phyloP scores from a whole-genome alignment of 2,113 vertebrate species.

The Ceratotherium simum region DNA sequence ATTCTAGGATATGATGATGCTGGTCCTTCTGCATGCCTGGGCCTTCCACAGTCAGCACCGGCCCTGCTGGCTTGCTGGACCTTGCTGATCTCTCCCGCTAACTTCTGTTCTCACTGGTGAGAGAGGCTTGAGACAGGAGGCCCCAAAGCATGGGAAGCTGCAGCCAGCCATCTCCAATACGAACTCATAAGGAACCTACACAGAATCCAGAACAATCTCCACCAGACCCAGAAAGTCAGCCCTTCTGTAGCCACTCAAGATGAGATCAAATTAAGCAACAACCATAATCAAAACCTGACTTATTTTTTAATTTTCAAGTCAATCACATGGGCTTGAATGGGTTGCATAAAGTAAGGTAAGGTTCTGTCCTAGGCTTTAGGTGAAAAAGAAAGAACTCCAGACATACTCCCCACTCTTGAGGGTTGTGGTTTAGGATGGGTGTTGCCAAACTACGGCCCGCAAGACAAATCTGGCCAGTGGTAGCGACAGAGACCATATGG shows the following conservation, averaged over 20 bases:
- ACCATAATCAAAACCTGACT: neutral
- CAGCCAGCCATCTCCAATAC: neutral
- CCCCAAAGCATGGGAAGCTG: neutral
- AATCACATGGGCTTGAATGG: neutral
- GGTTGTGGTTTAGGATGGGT: neutral
- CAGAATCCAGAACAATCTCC: neutral
- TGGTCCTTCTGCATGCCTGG: neutral
- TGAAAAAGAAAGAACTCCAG: neutral
- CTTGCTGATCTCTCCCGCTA: neutral
- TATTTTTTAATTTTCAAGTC: constrained; percentile 3
- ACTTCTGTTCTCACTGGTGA: neutral
- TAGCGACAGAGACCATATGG: neutral
- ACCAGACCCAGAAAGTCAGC: neutral
- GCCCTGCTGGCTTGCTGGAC: neutral
- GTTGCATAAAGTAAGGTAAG: neutral
- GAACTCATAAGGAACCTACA: neutral
- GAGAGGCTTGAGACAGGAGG: neutral
- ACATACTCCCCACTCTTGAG: neutral
- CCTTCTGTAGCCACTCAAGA: neutral
- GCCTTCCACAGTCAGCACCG: neutral
- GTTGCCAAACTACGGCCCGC: neutral
- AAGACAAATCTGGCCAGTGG: neutral
- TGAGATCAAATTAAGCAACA: constrained; percentile 1
- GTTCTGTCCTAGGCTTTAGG: neutral
- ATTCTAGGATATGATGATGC: neutral